phyloP scores from a whole-genome alignment of 2,888 invertebrate genomes.

The Hyles lineata region DNA sequence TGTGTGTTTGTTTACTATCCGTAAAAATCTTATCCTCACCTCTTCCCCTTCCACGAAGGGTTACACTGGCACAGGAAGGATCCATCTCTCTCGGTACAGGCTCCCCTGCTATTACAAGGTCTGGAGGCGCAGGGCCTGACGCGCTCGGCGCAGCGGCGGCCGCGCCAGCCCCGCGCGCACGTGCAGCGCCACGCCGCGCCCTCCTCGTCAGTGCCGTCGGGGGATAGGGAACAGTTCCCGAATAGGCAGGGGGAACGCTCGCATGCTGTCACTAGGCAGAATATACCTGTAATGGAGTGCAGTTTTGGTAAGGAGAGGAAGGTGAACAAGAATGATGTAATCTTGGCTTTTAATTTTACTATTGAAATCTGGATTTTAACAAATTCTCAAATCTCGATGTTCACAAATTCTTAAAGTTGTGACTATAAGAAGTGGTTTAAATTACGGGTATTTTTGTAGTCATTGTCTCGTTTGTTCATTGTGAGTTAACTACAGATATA shows the following conservation, averaged over 20 bases:
- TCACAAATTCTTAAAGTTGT: too few relatives aligned
- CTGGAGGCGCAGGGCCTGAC: conserved; percentile 88
- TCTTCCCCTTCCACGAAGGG: conserved; percentile 89
- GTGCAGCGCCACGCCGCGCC: conserved; percentile 84
- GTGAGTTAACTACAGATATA: too few relatives aligned
- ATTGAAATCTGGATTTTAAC: too few relatives aligned
- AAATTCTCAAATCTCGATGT: too few relatives aligned
- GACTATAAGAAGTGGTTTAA: too few relatives aligned
- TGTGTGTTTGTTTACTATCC: too few relatives aligned
- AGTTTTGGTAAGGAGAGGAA: not conserved
- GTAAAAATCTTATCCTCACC: conserved; percentile 51
- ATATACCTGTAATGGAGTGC: conserved; percentile 84
- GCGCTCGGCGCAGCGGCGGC: conserved; percentile 87
- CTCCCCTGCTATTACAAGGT: conserved; percentile 91
- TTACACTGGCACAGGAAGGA: conserved; percentile 89
- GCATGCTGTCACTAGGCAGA: conserved; percentile 91
- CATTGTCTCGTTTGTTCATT: too few relatives aligned
- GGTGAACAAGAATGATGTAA: too few relatives aligned
- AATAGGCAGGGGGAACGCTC: conserved; percentile 89
- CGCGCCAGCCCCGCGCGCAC: conserved; percentile 88
- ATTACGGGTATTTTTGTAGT: too few relatives aligned
- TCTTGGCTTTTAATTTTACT: too few relatives aligned
- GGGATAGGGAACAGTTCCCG: conserved; percentile 86
- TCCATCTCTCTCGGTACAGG: conserved; percentile 88
- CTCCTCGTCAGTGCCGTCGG: conserved; percentile 52